Conservation (phyloP, 2,113 vertebrate species). For the Strix uralensis region DNA sequence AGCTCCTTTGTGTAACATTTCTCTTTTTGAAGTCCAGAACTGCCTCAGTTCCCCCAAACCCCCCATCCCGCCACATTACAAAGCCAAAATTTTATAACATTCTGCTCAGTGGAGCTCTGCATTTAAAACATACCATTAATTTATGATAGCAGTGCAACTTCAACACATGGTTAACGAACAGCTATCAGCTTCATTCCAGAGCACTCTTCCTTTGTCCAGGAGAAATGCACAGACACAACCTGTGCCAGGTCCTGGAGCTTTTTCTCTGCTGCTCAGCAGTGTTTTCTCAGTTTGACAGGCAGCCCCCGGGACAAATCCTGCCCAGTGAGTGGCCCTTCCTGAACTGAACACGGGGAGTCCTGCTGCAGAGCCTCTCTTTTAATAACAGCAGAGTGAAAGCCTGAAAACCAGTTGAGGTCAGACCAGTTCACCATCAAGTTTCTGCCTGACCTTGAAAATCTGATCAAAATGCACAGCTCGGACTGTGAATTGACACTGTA, state of each 20-base stretch:
- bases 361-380: background rate
- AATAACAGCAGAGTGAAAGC: background rate
- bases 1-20: background rate
- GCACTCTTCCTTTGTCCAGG: background rate
- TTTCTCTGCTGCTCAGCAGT: background rate
- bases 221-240: background rate
- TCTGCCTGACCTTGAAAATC: conserved; percentile 46
- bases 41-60: fast-evolving
- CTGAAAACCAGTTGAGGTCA: conserved; percentile 30
- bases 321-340: background rate
- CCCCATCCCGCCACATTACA: background rate
- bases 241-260: background rate
- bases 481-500: conserved; percentile 32
- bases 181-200: background rate
- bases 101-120: background rate
- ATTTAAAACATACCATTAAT: background rate
- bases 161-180: background rate
- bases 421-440: background rate
- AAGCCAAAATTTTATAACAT: background rate
- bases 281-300: background rate
- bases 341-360: fast-evolving
- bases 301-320: background rate
- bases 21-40: background rate
- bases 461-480: conserved; percentile 54
- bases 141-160: background rate